These are phyloP conservation scores for Willisornis vidua DNA, from an alignment of 2,113 vertebrate genomes.

Conservation along the genomic window DNA sequence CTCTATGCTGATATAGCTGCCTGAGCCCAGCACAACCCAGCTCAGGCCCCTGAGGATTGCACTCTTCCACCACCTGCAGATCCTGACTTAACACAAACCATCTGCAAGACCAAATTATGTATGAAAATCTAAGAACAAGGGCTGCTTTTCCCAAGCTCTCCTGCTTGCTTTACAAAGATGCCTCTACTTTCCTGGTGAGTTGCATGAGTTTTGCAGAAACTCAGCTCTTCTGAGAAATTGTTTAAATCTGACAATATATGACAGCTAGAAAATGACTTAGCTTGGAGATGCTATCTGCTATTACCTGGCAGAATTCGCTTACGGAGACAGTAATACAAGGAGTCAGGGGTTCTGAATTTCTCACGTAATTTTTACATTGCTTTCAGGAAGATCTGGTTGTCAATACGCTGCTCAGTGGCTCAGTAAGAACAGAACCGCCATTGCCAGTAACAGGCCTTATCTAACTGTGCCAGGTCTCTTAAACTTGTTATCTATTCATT, in stretches of 20 bases:
- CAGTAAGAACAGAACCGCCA: background rate
- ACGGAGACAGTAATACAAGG: background rate
- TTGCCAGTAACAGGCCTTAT: background rate
- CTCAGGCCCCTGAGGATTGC: background rate
- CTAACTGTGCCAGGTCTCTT: background rate
- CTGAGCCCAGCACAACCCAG: background rate
- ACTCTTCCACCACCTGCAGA: background rate
- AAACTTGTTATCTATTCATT: background rate
- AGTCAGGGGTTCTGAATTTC: background rate
- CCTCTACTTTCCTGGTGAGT: background rate
- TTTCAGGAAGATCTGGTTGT: background rate
- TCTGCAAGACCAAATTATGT: rapidly evolving
- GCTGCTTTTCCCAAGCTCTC: background rate
- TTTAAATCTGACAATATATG: background rate
- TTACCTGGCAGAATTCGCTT: background rate
- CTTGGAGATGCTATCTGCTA: background rate
- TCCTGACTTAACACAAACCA: background rate
- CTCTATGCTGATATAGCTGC: background rate
- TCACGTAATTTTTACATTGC: background rate
- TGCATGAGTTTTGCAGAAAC: background rate
- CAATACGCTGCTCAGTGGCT: background rate
- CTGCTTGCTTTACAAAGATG: background rate
- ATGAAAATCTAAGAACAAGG: background rate
- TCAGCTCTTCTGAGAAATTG: background rate
- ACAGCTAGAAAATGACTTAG: background rate